phyloP scores from a whole-genome alignment of 2,113 vertebrate species.

The Poecile atricapillus region DNA sequence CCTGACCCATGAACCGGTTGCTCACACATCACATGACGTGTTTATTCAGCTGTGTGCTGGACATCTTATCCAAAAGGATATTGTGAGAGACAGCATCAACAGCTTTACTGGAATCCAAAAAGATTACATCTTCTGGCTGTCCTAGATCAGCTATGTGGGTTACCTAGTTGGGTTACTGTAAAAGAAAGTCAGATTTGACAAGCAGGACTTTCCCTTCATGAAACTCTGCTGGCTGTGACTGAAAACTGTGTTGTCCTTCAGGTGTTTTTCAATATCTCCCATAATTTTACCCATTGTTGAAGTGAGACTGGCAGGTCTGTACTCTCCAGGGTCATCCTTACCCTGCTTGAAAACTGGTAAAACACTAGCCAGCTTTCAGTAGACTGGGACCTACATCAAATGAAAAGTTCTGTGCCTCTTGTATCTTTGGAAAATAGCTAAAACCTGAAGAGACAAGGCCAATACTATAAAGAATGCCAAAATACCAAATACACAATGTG shows the following conservation, averaged over 20 bases:
- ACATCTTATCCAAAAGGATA: background rate
- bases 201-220: background rate
- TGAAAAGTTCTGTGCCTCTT: background rate
- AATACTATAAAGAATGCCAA: background rate
- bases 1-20: fast-evolving
- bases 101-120: background rate
- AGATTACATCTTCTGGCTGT: background rate
- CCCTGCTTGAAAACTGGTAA: background rate
- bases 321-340: background rate
- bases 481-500: fast-evolving
- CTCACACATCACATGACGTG: background rate
- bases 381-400: background rate
- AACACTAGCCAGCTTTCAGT: background rate
- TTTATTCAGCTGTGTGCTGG: background rate
- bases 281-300: background rate
- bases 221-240: background rate
- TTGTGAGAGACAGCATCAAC: background rate
- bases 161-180: background rate
- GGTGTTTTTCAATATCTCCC: background rate
- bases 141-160: background rate
- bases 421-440: background rate
- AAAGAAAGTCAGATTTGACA: background rate
- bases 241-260: fast-evolving
- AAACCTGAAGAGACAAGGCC: background rate
- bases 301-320: background rate